These are phyloP conservation scores for Chaenogobius annularis DNA, from an alignment of 2,113 vertebrate species.

Conservation along the genomic window DNA sequence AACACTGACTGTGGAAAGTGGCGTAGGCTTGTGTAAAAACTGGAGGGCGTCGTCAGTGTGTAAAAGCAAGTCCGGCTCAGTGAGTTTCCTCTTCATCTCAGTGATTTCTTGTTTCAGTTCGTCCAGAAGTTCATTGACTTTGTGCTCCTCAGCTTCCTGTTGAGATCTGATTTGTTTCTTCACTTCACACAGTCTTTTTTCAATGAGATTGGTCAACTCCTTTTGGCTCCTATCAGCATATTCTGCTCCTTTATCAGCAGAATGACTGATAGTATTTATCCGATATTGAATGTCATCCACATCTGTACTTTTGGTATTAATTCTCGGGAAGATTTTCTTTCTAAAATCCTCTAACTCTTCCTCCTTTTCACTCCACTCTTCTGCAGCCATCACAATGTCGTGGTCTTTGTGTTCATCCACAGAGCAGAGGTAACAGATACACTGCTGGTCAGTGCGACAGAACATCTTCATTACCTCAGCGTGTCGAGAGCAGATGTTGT, in stretches of 20 bases:
- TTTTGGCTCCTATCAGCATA: neutral
- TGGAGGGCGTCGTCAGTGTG: neutral
- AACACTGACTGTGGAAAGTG: neutral
- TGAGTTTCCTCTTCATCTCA: neutral
- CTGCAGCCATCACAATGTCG: neutral
- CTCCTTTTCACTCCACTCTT: neutral
- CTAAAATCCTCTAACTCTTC: neutral
- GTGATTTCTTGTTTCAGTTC: neutral
- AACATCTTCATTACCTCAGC: slow-evolving; percentile 7
- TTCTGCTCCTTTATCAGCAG: neutral
- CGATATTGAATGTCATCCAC: neutral
- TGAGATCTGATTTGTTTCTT: neutral
- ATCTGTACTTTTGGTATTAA: neutral
- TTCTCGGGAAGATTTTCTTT: neutral
- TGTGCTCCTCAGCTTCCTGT: neutral
- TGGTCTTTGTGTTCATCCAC: neutral
- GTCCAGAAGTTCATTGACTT: neutral
- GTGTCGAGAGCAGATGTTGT: slow-evolving; percentile 3
- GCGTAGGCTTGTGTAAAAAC: neutral
- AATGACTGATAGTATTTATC: neutral
- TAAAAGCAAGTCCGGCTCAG: neutral
- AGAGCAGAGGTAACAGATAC: slow-evolving; percentile 6
- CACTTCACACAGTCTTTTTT: neutral
- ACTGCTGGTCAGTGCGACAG: slow-evolving; percentile 4
- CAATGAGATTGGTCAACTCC: neutral